These are phyloP conservation scores for Holothuria glaberrima DNA, from an alignment of 35 echinoderm and acorn worm species.

Conservation along the genomic window DNA sequence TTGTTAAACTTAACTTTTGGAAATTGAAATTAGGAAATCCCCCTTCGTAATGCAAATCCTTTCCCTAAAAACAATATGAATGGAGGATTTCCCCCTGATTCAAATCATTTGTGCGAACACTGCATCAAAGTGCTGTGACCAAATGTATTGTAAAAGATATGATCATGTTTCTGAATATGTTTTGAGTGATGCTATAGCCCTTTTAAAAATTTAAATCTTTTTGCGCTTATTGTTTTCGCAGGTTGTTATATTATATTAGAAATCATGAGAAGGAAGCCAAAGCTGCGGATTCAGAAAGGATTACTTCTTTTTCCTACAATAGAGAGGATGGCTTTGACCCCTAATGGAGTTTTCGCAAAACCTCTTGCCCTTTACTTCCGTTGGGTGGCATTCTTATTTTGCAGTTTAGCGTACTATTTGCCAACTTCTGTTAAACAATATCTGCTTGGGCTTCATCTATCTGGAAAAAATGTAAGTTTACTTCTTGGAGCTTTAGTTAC, in stretches of 20 bases:
- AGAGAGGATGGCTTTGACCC: conserved; percentile 58
- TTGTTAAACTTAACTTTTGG: too few species aligned
- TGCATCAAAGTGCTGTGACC: too few species aligned
- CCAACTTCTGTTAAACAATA: conserved; percentile 30
- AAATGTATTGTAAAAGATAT: too few species aligned
- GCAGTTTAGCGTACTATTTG: conserved; percentile 38
- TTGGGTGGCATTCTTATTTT: conserved; percentile 46
- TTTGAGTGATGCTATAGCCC: too few species aligned
- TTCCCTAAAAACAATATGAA: too few species aligned
- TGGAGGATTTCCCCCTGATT: too few species aligned
- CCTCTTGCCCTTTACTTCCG: conserved; percentile 60
- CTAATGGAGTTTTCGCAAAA: conserved; percentile 47
- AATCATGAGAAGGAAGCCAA: conserved; percentile 59
- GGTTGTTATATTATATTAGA: conserved; percentile 75
- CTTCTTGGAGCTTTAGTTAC: neutral
- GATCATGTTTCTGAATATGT: too few species aligned
- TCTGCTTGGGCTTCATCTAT: conserved; percentile 42
- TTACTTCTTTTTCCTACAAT: conserved; percentile 69
- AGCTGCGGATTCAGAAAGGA: conserved; percentile 46
- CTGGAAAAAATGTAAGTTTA: neutral
- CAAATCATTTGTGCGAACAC: too few species aligned
- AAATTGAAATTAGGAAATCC: too few species aligned
- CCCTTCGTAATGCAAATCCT: too few species aligned
- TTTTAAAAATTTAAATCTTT: too few species aligned
- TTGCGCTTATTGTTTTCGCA: neutral